phyloP scores from a whole-genome alignment of 2,797 vertebrate genomes.

The Arrhamphus sclerolepis region DNA sequence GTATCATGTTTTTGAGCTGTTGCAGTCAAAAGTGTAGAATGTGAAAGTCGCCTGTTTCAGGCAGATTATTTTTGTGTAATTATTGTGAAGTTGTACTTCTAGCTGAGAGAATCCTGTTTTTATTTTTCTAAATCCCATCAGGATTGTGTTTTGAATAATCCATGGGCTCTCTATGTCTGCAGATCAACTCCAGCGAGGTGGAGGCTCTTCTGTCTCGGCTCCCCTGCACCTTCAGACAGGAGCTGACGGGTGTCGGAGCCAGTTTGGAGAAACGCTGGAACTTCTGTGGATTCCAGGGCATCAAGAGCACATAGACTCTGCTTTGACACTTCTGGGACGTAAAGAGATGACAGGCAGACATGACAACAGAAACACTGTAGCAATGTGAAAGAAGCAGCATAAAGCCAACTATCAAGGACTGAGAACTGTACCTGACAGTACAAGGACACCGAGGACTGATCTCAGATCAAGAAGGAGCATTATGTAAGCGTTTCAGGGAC shows the following conservation, averaged over 20 bases:
- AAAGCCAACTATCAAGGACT: constrained; percentile 44
- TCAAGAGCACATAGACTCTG: constrained; percentile 84
- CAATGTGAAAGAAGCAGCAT: constrained; percentile 26
- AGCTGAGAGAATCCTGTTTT: too few species aligned
- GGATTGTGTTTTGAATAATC: neutral
- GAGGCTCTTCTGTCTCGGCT: constrained; percentile 89
- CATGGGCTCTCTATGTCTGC: constrained; percentile 10
- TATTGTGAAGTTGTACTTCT: too few species aligned
- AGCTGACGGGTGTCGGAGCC: constrained; percentile 88
- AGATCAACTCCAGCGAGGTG: constrained; percentile 92
- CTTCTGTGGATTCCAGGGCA: constrained; percentile 86
- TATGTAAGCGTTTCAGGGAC: constrained; percentile 52
- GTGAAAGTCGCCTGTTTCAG: too few species aligned
- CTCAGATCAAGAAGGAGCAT: constrained; percentile 42
- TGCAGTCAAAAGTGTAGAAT: too few species aligned
- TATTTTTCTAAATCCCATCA: neutral
- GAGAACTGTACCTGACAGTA: constrained; percentile 27
- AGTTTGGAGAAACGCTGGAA: constrained; percentile 92
- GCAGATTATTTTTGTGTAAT: too few species aligned
- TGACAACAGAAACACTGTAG: constrained; percentile 25
- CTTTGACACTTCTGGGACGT: constrained; percentile 47
- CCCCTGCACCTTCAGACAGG: constrained; percentile 92
- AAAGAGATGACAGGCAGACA: constrained; percentile 64
- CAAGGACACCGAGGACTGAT: constrained; percentile 49
- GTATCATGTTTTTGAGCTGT: too few species aligned